Conservation (phyloP, 1,140 invertebrate species). For the Bombus soroeensis region DNA sequence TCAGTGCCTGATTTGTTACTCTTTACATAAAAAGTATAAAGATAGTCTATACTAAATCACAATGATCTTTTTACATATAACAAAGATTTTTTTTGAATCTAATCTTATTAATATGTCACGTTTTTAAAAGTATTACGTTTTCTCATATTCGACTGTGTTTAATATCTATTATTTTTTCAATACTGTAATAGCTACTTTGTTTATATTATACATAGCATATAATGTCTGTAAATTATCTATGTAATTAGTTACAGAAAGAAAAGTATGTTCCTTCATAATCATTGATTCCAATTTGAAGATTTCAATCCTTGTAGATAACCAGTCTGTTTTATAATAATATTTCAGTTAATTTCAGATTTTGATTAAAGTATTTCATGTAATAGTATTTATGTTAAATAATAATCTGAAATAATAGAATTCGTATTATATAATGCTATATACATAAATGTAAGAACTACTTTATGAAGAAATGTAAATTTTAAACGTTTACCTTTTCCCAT, state of each 20-base stretch:
- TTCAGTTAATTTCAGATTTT: slow-evolving; percentile 8
- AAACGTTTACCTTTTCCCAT: slow-evolving; percentile 7
- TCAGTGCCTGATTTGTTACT: not conserved
- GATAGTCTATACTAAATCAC: slow-evolving; percentile 3
- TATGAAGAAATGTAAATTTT: not conserved
- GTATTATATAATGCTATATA: not conserved
- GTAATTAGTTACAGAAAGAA: slow-evolving; percentile 2
- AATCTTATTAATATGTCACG: not conserved
- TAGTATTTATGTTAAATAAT: slow-evolving; percentile 4
- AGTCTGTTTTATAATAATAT: slow-evolving; percentile 39
- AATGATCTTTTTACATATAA: slow-evolving; percentile 12
- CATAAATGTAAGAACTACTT: not conserved
- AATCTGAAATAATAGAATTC: slow-evolving; percentile 27
- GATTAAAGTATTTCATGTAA: slow-evolving; percentile 18
- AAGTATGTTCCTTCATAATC: not conserved
- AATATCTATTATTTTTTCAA: slow-evolving; percentile 15
- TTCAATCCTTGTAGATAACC: slow-evolving; percentile 9
- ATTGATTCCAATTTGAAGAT: slow-evolving; percentile 25
- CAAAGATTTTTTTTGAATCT: not conserved
- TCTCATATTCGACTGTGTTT: slow-evolving; percentile 9
- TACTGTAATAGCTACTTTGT: slow-evolving; percentile 22
- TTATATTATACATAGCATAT: not conserved
- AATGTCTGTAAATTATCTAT: slow-evolving; percentile 16
- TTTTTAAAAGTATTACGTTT: slow-evolving; percentile 25
- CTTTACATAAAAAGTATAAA: slow-evolving; percentile 6